phyloP scores from a whole-genome alignment of 2,888 invertebrate genomes.

The Bursaphelenchus okinawaensis region DNA sequence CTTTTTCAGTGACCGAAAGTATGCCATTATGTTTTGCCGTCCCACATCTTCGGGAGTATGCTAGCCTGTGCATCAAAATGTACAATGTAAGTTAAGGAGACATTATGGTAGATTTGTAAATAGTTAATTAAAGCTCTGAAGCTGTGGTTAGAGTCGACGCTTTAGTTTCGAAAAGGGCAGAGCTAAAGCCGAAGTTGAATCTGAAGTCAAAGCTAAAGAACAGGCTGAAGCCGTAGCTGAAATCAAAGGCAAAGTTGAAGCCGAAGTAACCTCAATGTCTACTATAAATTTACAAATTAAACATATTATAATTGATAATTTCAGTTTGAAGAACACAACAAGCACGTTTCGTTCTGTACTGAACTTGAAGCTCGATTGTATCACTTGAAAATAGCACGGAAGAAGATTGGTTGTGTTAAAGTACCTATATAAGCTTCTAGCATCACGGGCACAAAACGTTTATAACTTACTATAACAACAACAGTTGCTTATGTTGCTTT shows the following conservation, averaged over 20 bases:
- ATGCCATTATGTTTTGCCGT: slow-evolving; percentile 60
- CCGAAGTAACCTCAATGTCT: no score
- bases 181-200: no score
- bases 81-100: slow-evolving; percentile 40
- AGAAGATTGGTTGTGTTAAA: slow-evolving; percentile 59
- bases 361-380: slow-evolving; percentile 56
- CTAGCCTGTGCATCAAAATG: slow-evolving; percentile 57
- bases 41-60: slow-evolving; percentile 58
- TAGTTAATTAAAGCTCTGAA: not conserved
- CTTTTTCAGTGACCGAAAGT: slow-evolving; percentile 58
- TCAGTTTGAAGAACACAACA: slow-evolving; percentile 25
- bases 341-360: slow-evolving; percentile 57
- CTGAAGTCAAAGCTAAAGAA: no score
- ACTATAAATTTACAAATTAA: not conserved
- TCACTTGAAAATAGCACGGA: slow-evolving; percentile 46
- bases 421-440: slow-evolving; percentile 45
- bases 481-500: no score
- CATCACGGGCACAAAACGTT: no score
- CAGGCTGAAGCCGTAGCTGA: no score
- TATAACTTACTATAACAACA: no score
- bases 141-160: no score
- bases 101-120: not conserved
- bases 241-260: no score
- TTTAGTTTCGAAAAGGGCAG: no score
- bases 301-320: slow-evolving; percentile 1